Base-by-base conservation (phyloP, 2,113 vertebrate species). In the Festucalex cinctus region DNA sequence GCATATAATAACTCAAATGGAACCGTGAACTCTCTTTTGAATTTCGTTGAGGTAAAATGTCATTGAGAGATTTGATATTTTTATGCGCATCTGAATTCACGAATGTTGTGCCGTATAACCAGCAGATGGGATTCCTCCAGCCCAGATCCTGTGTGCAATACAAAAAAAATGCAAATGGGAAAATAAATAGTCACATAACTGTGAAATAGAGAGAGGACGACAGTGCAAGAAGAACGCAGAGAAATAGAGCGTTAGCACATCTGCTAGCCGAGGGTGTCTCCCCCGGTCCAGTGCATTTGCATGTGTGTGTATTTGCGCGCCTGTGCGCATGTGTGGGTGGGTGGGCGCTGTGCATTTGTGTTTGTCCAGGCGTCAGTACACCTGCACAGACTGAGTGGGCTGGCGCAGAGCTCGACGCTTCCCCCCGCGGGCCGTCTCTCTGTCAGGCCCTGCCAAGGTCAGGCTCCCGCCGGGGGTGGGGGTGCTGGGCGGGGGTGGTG, bases 381-480 rank as follows among this genome's bases (percentile, higher is more conserved):
- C 88, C 85, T 94, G 86, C 74, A 88, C 82, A 60, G 65, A 83
- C 59, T 63, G 22, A 71, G 85, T 88, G 88, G 88, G 85, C 84
- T 86, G 85, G 88, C 80, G 83, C 85, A 79, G 83, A 85, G 76
- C 76, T 84, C 79, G 65, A 39, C 79, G 77, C 83, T 77, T 84
- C 81, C 84, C 87, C 86, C 81, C 85, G 85, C 85, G 89, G 85
- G 91, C 90, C 90, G 86, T 64, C 85, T 88, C 87, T 86, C 90
- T 83, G 85, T 87, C 86, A 88, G 89, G 84, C 87, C 76, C 39
- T 70, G 79, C 88, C 86, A 90, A 92, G 92, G 91, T 91, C 91
- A 90, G 88, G 66, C 81, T 88, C 85, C 57, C 81, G 77, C 76
- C 73, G 54, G 75, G 80, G 73, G 74, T 70, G 53, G 79, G 69